Evolutionary conservation across 2,797 vertebrate genomes (phyloP).

Genomic region (Oreochromis mossambicus): DNA sequence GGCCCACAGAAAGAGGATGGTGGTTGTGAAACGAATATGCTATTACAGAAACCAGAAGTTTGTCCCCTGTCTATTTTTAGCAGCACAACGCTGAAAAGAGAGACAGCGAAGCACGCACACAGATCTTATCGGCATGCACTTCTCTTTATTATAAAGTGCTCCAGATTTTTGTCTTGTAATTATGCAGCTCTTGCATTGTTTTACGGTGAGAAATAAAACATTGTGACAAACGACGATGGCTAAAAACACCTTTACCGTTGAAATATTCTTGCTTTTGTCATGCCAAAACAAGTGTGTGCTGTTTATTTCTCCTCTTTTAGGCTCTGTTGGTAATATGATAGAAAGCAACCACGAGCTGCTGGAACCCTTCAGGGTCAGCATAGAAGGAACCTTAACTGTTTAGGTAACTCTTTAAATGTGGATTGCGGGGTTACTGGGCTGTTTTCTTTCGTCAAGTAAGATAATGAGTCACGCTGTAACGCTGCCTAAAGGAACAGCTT

Average conservation of each 20-base stretch:
- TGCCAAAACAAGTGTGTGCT: background rate
- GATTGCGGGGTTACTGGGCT: background rate
- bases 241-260: background rate
- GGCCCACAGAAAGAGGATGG: slow-evolving; percentile 64
- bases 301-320: background rate
- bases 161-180: slow-evolving; percentile 23
- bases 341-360: slow-evolving; percentile 9
- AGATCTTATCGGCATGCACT: slow-evolving; percentile 40
- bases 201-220: background rate
- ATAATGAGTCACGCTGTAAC: slow-evolving; percentile 11
- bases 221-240: background rate
- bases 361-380: slow-evolving; percentile 8
- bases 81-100: slow-evolving; percentile 30
- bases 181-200: background rate
- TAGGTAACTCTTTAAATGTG: slow-evolving; percentile 11
- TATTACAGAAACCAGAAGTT: slow-evolving; percentile 76
- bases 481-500: background rate
- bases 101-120: slow-evolving; percentile 31
- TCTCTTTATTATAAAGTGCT: slow-evolving; percentile 11
- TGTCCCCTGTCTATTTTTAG: slow-evolving; percentile 72
- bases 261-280: background rate
- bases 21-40: slow-evolving; percentile 70
- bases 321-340: slow-evolving; percentile 3
- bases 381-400: slow-evolving; percentile 11
- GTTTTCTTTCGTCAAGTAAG: slow-evolving; percentile 6